Conservation (phyloP, 2,888 invertebrate genomes). For the Cheilosia vernalis region DNA sequence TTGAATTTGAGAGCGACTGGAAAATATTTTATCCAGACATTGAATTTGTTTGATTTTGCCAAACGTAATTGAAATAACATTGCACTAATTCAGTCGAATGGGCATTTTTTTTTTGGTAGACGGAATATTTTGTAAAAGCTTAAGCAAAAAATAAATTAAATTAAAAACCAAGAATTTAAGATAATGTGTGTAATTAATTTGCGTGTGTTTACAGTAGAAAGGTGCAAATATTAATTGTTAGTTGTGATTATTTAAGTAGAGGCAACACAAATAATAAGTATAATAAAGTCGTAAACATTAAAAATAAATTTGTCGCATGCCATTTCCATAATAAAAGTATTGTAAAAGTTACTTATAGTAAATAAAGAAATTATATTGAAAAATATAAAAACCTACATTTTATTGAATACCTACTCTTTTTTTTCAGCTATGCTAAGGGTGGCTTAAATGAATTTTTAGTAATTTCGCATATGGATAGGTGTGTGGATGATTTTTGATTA, state of each 20-base stretch:
- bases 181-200: constrained; percentile 70
- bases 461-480: too few species aligned
- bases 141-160: constrained; percentile 33
- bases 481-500: too few species aligned
- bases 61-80: constrained; percentile 30
- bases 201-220: constrained; percentile 57
- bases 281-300: constrained; percentile 65
- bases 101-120: constrained; percentile 28
- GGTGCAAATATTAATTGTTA: constrained; percentile 72
- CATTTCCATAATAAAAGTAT: constrained; percentile 69
- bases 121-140: constrained; percentile 37
- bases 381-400: constrained; percentile 43
- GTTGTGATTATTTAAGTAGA: constrained; percentile 75
- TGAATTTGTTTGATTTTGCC: constrained; percentile 45
- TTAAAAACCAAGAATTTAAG: constrained; percentile 36
- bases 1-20: constrained; percentile 6
- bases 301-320: constrained; percentile 71
- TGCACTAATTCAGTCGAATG: constrained; percentile 4
- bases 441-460: too few species aligned
- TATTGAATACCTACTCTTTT: neutral
- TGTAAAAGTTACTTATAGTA: constrained; percentile 74
- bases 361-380: constrained; percentile 66
- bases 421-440: too few species aligned
- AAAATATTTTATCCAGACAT: constrained; percentile 21
- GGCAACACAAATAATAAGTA: constrained; percentile 41